These are phyloP conservation scores for Drosophila bifasciata DNA, from an alignment of 1,140 invertebrate species.

Conservation along the genomic window DNA sequence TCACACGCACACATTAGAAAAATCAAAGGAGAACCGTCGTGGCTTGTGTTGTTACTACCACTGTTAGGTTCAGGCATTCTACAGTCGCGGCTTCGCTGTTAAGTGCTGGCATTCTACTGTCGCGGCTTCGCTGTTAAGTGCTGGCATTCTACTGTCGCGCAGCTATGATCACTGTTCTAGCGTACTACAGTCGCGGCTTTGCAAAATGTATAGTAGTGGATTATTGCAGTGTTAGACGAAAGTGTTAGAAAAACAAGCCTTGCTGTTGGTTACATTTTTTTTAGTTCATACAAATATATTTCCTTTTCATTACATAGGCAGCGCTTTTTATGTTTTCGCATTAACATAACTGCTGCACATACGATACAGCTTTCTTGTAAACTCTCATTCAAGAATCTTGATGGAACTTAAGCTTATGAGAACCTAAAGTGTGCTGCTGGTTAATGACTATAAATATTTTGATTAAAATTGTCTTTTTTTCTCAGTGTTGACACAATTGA, in stretches of 20 bases:
- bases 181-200: background rate
- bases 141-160: background rate
- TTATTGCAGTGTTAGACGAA: constrained; percentile 24
- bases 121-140: constrained; percentile 9
- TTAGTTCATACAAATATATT: constrained; percentile 81
- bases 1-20: constrained; percentile 29
- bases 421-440: constrained; percentile 42
- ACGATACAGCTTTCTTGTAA: constrained; percentile 48
- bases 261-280: constrained; percentile 45
- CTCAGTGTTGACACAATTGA: constrained; percentile 48
- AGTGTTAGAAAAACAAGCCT: constrained; percentile 67
- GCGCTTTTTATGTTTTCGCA: constrained; percentile 75
- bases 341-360: constrained; percentile 76
- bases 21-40: too few species aligned
- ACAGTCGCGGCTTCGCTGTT: constrained; percentile 4
- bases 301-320: constrained; percentile 65
- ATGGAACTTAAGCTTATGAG: constrained; percentile 46
- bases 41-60: background rate
- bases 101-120: constrained; percentile 9
- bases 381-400: constrained; percentile 36
- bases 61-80: constrained; percentile 10
- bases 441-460: constrained; percentile 70
- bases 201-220: constrained; percentile 26
- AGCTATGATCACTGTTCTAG: constrained; percentile 1
- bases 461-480: constrained; percentile 64